Percentiles rank a stretch among this genome's conserved stretches.
Evolutionary conservation across 2,888 invertebrate species (phyloP).

Genomic region (Eupithecia centaureata): DNA sequence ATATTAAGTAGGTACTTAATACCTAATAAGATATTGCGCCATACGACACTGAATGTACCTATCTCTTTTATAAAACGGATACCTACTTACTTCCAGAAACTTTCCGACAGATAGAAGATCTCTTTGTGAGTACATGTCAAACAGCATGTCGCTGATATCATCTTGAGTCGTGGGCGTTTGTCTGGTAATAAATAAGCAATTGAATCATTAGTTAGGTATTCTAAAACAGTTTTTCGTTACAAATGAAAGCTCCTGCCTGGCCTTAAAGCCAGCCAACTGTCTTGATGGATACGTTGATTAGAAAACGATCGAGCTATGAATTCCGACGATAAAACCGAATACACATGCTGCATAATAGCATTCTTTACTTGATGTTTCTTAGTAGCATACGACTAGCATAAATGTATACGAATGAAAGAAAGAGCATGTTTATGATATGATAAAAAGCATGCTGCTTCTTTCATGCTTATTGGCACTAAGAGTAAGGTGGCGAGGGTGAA

Average conservation of each 20-base stretch:
- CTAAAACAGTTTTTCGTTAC: not conserved
- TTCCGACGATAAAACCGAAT: too few relatives aligned
- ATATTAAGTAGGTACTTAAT: not conserved
- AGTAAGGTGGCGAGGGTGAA: too few relatives aligned
- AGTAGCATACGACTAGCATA: too few relatives aligned
- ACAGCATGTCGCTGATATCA: not conserved
- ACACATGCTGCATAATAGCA: too few relatives aligned
- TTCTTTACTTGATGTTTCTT: too few relatives aligned
- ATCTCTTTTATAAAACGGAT: not conserved
- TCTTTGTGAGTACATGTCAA: not conserved
- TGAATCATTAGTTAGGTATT: not conserved
- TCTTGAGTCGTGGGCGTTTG: not conserved
- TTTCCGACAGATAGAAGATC: not conserved
- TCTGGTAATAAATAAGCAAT: not conserved
- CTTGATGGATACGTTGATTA: too few relatives aligned
- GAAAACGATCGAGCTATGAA: too few relatives aligned
- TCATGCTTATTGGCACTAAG: too few relatives aligned
- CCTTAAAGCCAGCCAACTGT: too few relatives aligned
- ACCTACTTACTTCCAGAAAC: not conserved
- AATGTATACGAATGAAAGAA: too few relatives aligned
- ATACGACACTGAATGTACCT: not conserved
- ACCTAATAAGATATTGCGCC: not conserved
- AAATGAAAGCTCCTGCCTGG: not conserved
- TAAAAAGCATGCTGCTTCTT: too few relatives aligned
- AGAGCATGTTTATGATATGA: too few relatives aligned